Conservation (phyloP, 35 echinoderm and acorn worm species). For the Ophioderma brevispina region DNA sequence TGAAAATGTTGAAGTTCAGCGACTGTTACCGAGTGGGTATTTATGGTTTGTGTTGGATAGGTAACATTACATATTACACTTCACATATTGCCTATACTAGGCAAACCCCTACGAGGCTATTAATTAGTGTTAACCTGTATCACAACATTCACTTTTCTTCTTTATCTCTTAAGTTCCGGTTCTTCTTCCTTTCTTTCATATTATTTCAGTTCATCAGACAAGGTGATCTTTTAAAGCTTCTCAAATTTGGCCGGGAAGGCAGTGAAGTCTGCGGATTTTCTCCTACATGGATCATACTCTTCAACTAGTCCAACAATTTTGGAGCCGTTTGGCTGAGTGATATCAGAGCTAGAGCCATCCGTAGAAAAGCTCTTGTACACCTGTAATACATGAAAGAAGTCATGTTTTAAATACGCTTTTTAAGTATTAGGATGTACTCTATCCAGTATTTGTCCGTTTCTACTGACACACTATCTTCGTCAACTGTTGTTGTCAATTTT, state of each 20-base stretch:
- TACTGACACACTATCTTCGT: no score
- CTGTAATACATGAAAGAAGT: slow-evolving; percentile 25
- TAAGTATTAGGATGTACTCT: no score
- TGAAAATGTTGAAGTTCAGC: no score
- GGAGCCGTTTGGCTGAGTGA: slow-evolving; percentile 75
- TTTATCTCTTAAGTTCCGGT: neutral
- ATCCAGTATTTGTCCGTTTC: no score
- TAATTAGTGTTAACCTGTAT: neutral
- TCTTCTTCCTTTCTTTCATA: neutral
- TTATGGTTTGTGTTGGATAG: no score
- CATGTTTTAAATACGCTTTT: no score
- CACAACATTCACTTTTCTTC: slow-evolving; percentile 4
- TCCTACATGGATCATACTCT: slow-evolving; percentile 68
- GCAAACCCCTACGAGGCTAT: no score
- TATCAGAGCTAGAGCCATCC: slow-evolving; percentile 75
- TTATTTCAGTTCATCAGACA: neutral
- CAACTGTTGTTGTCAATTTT: no score
- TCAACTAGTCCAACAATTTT: slow-evolving; percentile 69
- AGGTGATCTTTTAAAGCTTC: neutral
- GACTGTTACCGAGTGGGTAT: no score
- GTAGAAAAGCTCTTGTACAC: slow-evolving; percentile 94
- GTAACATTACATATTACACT: no score
- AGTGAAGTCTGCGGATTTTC: slow-evolving; percentile 66
- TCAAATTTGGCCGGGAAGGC: slow-evolving; percentile 71
- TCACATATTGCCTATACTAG: no score